Percentiles rank a stretch among this genome's conserved stretches.
Conservation (phyloP, 2,113 vertebrate species). For the Seriola aureovittata region DNA sequence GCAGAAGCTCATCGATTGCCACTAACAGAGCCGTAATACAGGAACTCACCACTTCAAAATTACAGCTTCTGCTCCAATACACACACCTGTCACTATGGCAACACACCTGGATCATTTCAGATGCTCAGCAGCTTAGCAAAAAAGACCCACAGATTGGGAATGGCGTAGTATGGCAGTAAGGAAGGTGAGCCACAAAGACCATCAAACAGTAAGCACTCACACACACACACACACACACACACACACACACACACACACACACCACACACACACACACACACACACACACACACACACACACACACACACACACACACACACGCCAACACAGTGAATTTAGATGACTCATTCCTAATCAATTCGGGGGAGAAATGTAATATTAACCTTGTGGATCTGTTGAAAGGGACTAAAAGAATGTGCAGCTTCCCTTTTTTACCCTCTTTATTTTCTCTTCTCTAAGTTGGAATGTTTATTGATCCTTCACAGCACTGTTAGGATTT, state of each 20-base stretch:
- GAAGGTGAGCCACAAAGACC: constrained; percentile 6
- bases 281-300: not conserved
- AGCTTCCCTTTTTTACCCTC: not conserved
- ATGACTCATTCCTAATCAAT: constrained; percentile 35
- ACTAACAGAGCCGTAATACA: constrained; percentile 24
- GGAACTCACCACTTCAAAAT: constrained; percentile 22
- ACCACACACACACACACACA: not conserved
- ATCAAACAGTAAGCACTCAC: constrained; percentile 2
- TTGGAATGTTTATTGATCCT: constrained; percentile 58
- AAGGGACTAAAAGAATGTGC: not conserved
- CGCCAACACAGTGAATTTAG: constrained; percentile 30
- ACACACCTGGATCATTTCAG: constrained; percentile 62
- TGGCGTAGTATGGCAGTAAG: not conserved
- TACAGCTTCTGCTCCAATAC: constrained; percentile 42
- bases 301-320: not conserved
- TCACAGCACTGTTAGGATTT: constrained; percentile 39
- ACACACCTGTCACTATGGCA: constrained; percentile 60
- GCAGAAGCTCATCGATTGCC: constrained; percentile 25
- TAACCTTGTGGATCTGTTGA: not conserved
- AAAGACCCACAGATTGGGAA: constrained; percentile 19
- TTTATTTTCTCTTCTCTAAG: constrained; percentile 1
- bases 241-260: too few relatives aligned
- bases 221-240: not conserved
- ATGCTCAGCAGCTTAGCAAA: constrained; percentile 46
- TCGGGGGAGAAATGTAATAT: not conserved